Conservation (phyloP, 2,113 vertebrate genomes). For the Rattus rattus region DNA sequence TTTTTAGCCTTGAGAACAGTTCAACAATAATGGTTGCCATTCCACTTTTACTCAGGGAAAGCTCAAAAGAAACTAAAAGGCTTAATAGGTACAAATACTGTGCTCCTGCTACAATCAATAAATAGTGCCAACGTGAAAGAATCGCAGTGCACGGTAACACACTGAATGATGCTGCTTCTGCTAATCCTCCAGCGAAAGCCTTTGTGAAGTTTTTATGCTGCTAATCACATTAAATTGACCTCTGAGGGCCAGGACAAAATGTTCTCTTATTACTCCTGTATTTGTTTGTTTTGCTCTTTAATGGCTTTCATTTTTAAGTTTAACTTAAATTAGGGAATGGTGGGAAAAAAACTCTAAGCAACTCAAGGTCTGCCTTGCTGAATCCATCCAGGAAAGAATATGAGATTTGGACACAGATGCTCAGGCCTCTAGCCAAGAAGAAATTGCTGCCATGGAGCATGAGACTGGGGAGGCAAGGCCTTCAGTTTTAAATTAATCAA, state of each 20-base stretch:
- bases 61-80: constrained; percentile 81
- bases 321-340: constrained; percentile 62
- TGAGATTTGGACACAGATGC: constrained; percentile 34
- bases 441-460: constrained; percentile 52
- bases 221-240: constrained; percentile 85
- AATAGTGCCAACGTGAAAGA: constrained; percentile 82
- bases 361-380: constrained; percentile 7
- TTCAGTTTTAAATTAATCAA: constrained; percentile 60
- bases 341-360: neutral
- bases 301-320: constrained; percentile 81
- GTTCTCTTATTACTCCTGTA: constrained; percentile 56
- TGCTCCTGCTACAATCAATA: constrained; percentile 82
- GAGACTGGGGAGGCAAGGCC: neutral
- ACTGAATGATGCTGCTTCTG: constrained; percentile 83
- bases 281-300: constrained; percentile 79
- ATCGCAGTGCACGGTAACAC: constrained; percentile 72
- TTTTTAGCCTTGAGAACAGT: constrained; percentile 80
- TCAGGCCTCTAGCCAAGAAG: constrained; percentile 53
- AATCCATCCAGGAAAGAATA: constrained; percentile 55
- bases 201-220: constrained; percentile 84
- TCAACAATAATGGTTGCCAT: constrained; percentile 79
- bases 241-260: constrained; percentile 76
- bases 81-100: constrained; percentile 85
- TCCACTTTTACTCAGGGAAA: constrained; percentile 77
- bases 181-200: constrained; percentile 84